Percentiles rank a stretch among this genome's conserved stretches.
Evolutionary conservation across 2,888 invertebrate genomes (phyloP).

Genomic region (Tetramorium bicarinatum): DNA sequence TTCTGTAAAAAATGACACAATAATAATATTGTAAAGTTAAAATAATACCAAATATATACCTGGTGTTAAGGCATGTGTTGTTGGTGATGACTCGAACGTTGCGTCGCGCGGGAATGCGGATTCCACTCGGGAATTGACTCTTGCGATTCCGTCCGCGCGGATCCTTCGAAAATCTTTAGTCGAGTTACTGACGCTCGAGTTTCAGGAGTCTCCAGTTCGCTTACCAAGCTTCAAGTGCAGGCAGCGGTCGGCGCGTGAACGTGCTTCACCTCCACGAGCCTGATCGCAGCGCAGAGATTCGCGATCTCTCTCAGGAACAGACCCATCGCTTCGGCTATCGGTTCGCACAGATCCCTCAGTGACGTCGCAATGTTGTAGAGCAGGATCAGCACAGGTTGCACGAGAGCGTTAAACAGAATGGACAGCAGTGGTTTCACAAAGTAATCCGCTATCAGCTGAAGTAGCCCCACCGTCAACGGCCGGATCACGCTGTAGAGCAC

Average conservation of each 20-base stretch:
- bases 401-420: constrained; percentile 89
- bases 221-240: constrained; percentile 67
- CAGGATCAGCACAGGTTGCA: constrained; percentile 91
- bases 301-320: constrained; percentile 87
- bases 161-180: neutral
- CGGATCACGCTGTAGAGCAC: constrained; percentile 88
- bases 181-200: neutral
- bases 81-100: constrained; percentile 50
- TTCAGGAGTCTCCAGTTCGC: neutral
- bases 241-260: constrained; percentile 54
- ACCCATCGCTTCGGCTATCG: constrained; percentile 88
- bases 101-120: neutral
- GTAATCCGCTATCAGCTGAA: constrained; percentile 90
- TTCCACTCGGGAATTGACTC: neutral
- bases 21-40: constrained; percentile 85
- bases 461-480: constrained; percentile 88
- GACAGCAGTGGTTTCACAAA: constrained; percentile 90
- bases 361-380: constrained; percentile 89
- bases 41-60: constrained; percentile 85
- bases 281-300: constrained; percentile 85
- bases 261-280: constrained; percentile 86
- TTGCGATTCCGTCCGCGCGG: neutral
- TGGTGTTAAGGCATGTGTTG: constrained; percentile 82
- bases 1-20: constrained; percentile 82
- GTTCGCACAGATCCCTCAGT: constrained; percentile 89